Percentiles rank a stretch among this genome's conserved stretches.
These are phyloP conservation scores for Colistium nudipinnis DNA, from an alignment of 2,113 vertebrate species.

Conservation along the genomic window DNA sequence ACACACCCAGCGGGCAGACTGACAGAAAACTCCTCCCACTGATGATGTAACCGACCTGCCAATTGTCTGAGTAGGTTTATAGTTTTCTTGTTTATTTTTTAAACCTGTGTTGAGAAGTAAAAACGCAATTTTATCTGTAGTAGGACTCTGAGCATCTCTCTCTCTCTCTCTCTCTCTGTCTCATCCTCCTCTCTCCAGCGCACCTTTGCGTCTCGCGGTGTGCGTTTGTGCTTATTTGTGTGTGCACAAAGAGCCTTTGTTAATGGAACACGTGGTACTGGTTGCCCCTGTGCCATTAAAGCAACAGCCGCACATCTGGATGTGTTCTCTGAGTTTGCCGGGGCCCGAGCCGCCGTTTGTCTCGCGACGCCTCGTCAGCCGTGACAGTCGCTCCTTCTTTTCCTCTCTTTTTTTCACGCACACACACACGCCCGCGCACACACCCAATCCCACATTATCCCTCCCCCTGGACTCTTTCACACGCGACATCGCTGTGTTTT, in stretches of 20 bases:
- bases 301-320: slow-evolving; percentile 68
- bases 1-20: slow-evolving; percentile 3
- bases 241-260: not conserved
- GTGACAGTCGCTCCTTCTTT: slow-evolving; percentile 34
- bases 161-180: not conserved
- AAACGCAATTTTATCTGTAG: not conserved
- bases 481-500: no score
- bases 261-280: slow-evolving; percentile 66
- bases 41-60: not conserved
- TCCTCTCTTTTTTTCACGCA: not conserved
- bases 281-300: slow-evolving; percentile 53
- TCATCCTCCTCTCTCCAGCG: not conserved
- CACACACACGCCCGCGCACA: not conserved
- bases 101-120: slow-evolving; percentile 1
- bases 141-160: no score
- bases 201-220: not conserved
- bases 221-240: not conserved
- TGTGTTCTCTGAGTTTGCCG: slow-evolving; percentile 53
- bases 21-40: not conserved
- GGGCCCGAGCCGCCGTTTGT: slow-evolving; percentile 56
- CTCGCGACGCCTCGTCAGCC: slow-evolving; percentile 58
- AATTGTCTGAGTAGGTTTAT: not conserved
- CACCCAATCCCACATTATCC: not conserved
- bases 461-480: not conserved
- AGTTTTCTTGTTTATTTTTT: not conserved